Evolutionary conservation across 2,797 vertebrate genomes (phyloP), one percentile per base, ranked within the genome.

Genomic region (Pseudochaenichthys georgianus): DNA sequence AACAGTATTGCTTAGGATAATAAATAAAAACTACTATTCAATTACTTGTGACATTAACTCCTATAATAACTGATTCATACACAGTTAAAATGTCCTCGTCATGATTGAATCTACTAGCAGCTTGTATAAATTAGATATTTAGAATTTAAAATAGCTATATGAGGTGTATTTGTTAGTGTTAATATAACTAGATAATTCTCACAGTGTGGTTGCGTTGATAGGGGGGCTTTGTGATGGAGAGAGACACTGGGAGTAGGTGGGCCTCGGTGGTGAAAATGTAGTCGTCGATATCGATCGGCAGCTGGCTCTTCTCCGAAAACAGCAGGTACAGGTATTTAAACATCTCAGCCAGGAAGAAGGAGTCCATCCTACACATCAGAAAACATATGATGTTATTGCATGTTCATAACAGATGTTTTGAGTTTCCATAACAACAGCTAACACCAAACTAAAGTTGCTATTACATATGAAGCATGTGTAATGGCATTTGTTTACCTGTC

Each of bases 311-410:
- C 83, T 96, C 95, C 28, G 96, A 92, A 88, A 96, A 96, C 75
- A 96, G 89, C 87, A 96, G 92, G 89, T 95, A 96, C 77, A 96
- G 89, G 84, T 96, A 96, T 82, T 96, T 96, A 80, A 96, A 96
- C 96, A 96, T 96, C 93, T 96, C 96, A 3, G 96, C 96, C 84
- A 96, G 88, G 67, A 96, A 96, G 87, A 96, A 96, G 0, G 96
- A 96, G 87, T 96, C 96, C 96, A 96, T 96, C 90, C 96, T 96
- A 38, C 9, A 72, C 6, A 63, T 34, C 69, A 3, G 62, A 0
- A 74, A 0, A 31, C 17, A 12, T 12, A 60, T 9, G 2, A 34
- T 8, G 15, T 46, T 13, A 7, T 9, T 0, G 19, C 4, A 64
- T 3, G 21, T 34, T 19, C 3, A 68, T 0, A 8, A 9, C 1